phyloP scores from a whole-genome alignment of 2,113 vertebrate genomes.

The Porphyrio hochstetteri region DNA sequence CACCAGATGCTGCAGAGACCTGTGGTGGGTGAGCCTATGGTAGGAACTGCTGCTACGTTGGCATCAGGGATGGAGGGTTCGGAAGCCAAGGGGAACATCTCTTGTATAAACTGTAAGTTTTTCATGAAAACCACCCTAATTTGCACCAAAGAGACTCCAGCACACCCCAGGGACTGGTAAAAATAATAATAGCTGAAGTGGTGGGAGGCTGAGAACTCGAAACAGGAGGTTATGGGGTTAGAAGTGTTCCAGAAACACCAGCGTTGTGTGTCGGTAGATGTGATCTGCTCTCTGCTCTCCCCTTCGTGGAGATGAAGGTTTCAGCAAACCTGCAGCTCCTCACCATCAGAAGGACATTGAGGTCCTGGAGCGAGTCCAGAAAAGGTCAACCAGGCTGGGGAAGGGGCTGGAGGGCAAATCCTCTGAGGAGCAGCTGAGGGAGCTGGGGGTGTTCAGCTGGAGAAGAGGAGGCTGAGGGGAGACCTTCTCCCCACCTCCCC shows the following conservation, averaged over 20 bases:
- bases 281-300: too few relatives aligned
- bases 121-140: conserved; percentile 53
- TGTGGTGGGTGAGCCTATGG: neutral
- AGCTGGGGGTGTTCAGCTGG: too few relatives aligned
- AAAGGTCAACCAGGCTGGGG: too few relatives aligned
- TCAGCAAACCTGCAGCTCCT: too few relatives aligned
- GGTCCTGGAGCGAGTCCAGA: too few relatives aligned
- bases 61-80: neutral
- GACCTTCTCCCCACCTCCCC: too few relatives aligned
- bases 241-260: neutral
- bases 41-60: neutral
- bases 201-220: conserved; percentile 57
- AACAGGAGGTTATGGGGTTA: conserved; percentile 56
- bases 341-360: too few relatives aligned
- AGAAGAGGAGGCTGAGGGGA: too few relatives aligned
- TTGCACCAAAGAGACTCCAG: conserved; percentile 50
- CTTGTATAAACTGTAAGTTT: conserved; percentile 36
- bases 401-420: too few relatives aligned
- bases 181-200: conserved; percentile 64
- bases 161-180: conserved; percentile 54
- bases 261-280: neutral
- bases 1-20: neutral
- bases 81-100: conserved; percentile 12
- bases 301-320: too few relatives aligned
- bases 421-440: too few relatives aligned